A percentile compares a stretch with the other conserved stretches of the same genome.
These are phyloP conservation scores for Hoplodrina ambigua DNA, from an alignment of 2,888 invertebrate genomes.

Conservation along the genomic window DNA sequence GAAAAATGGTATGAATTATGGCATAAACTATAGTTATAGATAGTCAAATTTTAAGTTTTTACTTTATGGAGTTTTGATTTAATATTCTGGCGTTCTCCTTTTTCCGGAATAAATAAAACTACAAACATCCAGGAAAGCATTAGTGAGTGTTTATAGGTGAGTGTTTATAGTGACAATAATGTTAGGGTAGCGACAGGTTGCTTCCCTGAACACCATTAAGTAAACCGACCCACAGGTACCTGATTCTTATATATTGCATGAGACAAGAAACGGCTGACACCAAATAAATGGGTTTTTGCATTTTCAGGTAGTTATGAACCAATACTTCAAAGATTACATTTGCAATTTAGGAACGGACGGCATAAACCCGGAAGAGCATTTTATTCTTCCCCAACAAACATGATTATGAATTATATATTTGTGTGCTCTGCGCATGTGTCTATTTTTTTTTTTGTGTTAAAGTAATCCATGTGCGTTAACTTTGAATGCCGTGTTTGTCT, in stretches of 20 bases:
- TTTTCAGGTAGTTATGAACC: slow-evolving; percentile 10
- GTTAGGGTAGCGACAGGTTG: slow-evolving; percentile 30
- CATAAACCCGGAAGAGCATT: slow-evolving; percentile 12
- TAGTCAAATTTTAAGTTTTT: background rate
- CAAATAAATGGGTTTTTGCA: slow-evolving; percentile 17
- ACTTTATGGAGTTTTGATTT: background rate
- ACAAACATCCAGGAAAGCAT: slow-evolving; percentile 7
- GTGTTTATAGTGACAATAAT: slow-evolving; percentile 54
- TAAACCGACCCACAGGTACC: slow-evolving; percentile 20
- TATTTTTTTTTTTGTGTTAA: slow-evolving; percentile 15
- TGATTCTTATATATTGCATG: slow-evolving; percentile 34
- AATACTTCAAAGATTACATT: slow-evolving; percentile 35
- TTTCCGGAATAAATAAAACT: slow-evolving; percentile 34
- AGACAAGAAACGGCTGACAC: slow-evolving; percentile 11
- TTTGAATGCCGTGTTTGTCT: slow-evolving; percentile 5
- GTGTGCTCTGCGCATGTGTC: background rate
- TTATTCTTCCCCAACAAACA: slow-evolving; percentile 5
- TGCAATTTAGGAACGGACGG: slow-evolving; percentile 5
- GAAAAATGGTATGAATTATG: too few relatives aligned
- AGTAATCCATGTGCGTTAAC: slow-evolving; percentile 4
- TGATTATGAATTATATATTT: slow-evolving; percentile 24
- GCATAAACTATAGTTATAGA: background rate
- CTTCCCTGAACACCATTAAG: slow-evolving; percentile 42
- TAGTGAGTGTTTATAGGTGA: slow-evolving; percentile 51
- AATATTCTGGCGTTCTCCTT: background rate